Evolutionary conservation across 2,888 invertebrate species (phyloP), one percentile per base, ranked within the genome.

Genomic region (Mellilla xanthometata): DNA sequence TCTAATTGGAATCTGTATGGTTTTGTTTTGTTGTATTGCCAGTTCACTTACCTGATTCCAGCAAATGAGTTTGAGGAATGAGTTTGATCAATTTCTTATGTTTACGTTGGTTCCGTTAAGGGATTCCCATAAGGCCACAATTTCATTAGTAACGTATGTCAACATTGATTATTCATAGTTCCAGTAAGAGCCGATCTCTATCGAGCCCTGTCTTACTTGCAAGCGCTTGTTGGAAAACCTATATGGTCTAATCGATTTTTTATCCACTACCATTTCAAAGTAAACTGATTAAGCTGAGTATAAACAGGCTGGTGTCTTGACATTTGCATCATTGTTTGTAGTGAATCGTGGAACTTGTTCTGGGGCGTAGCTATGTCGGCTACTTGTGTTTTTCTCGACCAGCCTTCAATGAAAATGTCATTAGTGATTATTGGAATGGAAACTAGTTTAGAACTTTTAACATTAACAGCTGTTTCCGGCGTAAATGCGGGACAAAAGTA

Each of bases 1-100:
- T 69, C 65, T 71, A 75, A 75, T 74, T 74, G 68, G 60, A 73
- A 72, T 72, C 65, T 66, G 67, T 74, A 72, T 40, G 31, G 46
- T 24, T 41, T 26, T 40, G 35, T 39, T 43, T 11, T 29, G 19
- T 43, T 43, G 38, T 44, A 44, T 40, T n/a, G n/a, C n/a, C n/a
- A n/a, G n/a, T n/a, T n/a, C n/a, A n/a, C n/a, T n/a, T n/a, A n/a
- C n/a, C n/a, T n/a, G n/a, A n/a, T n/a, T n/a, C n/a, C n/a, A n/a
- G n/a, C n/a, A n/a, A n/a, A n/a, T n/a, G n/a, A n/a, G n/a, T n/a
- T n/a, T n/a, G n/a, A n/a, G 15, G 15, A 19, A 19, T 3, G 15
- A 6, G 3, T 3, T 19, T 19, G 15, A 5, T 19, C 6, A 19
- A 13, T 7, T 36, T 19, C 5, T 28, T 28, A 7, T 7, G 9